Conservation (phyloP, 2,888 invertebrate genomes). For the Cryptus viduatorius region DNA sequence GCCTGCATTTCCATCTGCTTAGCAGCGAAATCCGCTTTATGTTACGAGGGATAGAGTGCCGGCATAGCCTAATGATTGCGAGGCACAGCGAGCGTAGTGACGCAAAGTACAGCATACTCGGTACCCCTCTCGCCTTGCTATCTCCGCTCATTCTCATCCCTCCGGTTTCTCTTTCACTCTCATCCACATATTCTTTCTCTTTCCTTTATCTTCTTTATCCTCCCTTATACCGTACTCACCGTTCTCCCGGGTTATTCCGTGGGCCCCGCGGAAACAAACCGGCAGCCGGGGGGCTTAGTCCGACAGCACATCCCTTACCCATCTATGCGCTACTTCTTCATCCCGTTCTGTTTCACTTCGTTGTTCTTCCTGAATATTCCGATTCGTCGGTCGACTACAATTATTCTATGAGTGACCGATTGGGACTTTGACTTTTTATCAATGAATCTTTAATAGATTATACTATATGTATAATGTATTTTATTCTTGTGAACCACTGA, state of each 20-base stretch:
- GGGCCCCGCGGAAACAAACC: conserved; percentile 18
- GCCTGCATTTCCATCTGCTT: conserved; percentile 81
- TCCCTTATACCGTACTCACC: conserved; percentile 18
- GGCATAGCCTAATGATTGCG: conserved; percentile 71
- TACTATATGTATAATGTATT: background rate
- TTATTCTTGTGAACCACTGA: too few species aligned
- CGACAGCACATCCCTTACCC: conserved; percentile 58
- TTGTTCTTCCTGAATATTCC: background rate
- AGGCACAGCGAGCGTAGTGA: conserved; percentile 49
- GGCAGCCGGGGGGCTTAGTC: conserved; percentile 48
- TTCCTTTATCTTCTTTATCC: conserved; percentile 50
- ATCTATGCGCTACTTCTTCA: background rate
- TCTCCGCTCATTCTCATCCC: conserved; percentile 35
- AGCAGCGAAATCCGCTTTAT: conserved; percentile 82
- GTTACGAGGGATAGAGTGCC: conserved; percentile 78
- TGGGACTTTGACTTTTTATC: background rate
- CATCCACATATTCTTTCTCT: conserved; percentile 3
- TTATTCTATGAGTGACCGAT: background rate
- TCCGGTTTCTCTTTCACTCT: conserved; percentile 3
- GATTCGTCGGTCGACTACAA: background rate
- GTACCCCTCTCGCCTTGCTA: conserved; percentile 2
- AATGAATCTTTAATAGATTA: background rate
- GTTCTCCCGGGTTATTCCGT: background rate
- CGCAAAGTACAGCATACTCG: conserved; percentile 38
- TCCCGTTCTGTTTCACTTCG: conserved; percentile 1